A percentile compares a stretch with the other conserved stretches of the same genome.
These are phyloP conservation scores for Blomia tropicalis DNA, from an alignment of 2,888 invertebrate species.

Conservation along the genomic window DNA sequence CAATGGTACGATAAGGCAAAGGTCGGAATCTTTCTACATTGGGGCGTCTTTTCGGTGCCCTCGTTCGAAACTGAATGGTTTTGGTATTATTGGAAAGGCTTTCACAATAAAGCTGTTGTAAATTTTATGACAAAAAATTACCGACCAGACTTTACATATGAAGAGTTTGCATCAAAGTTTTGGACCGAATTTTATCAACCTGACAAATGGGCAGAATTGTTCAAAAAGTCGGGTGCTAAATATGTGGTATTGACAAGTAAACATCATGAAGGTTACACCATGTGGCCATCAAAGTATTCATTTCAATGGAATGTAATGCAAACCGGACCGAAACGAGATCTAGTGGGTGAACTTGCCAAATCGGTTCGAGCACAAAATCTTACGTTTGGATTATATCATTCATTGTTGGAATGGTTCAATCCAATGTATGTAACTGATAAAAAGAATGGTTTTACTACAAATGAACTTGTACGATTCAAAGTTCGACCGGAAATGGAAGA, in stretches of 20 bases:
- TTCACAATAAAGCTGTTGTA: constrained; percentile 31
- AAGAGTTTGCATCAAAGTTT: constrained; percentile 40
- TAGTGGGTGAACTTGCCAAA: constrained; percentile 34
- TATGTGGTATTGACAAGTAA: constrained; percentile 40
- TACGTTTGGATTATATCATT: constrained; percentile 36
- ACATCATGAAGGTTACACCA: constrained; percentile 40
- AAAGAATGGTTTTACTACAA: constrained; percentile 45
- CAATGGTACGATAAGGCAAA: constrained; percentile 30
- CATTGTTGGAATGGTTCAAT: constrained; percentile 39
- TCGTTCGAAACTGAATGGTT: constrained; percentile 30
- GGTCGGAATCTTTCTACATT: constrained; percentile 32
- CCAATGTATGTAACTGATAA: constrained; percentile 41
- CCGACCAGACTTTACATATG: constrained; percentile 39
- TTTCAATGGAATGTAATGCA: constrained; percentile 40
- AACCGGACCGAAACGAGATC: constrained; percentile 38
- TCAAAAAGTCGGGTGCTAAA: constrained; percentile 37
- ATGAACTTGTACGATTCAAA: constrained; percentile 45
- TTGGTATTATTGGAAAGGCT: constrained; percentile 29
- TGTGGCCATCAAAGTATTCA: constrained; percentile 38
- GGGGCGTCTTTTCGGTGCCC: constrained; percentile 32
- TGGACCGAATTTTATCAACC: constrained; percentile 40
- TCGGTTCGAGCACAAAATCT: constrained; percentile 31
- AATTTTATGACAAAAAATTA: constrained; percentile 38
- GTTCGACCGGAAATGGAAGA: constrained; percentile 30
- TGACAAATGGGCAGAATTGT: constrained; percentile 38